Evolutionary conservation across 2,888 invertebrate genomes (phyloP), one percentile per base, ranked within the genome.

Genomic region (Chironomus tentans): DNA sequence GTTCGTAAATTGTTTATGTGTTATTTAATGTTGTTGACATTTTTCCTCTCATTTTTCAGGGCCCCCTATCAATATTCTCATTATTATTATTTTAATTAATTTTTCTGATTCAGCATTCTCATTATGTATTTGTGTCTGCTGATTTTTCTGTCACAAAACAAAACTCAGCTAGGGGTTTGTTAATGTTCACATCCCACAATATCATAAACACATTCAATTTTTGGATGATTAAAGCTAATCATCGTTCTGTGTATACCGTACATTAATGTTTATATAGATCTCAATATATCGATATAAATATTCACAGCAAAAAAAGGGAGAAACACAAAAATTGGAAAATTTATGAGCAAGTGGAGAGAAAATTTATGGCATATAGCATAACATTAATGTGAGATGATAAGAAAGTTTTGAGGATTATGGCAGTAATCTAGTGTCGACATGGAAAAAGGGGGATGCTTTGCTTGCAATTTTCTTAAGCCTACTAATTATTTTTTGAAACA

Each of bases 11-110:
- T 10, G 38, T 38, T 38, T 38, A 38, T 38, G 10, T 38, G 56
- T n/a, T 56, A 18, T 56, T 71, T 71, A 22, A 56, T 56, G 50
- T 56, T 71, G 71, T 71, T 71, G 71, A 71, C 71, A 28, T 21
- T 50, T 50, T 15, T 50, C 50, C 12, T 13, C 1, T 12, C 18
- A 12, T 2, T 3, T 47, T 12, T 2, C 12, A 10, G 15, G 18
- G 10, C n/a, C 22, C 65, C 21, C 21, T 65, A 24, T 65, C 56
- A 56, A 15, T 56, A 56, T 18, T 50, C 4, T 50, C 15, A 50
- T 62, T 71, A 71, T 71, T 61, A 71, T 71, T 71, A 71, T 28
- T 71, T 71, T 71, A 71, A 71, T 71, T 71, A 71, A 71, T 71
- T 71, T 38, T 71, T 71, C 71, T 71, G 71, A 71, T 50, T 71